A percentile compares a stretch with the other conserved stretches of the same genome.
Evolutionary conservation across 2,888 invertebrate genomes (phyloP).

Genomic region (Epiblema foenella): DNA sequence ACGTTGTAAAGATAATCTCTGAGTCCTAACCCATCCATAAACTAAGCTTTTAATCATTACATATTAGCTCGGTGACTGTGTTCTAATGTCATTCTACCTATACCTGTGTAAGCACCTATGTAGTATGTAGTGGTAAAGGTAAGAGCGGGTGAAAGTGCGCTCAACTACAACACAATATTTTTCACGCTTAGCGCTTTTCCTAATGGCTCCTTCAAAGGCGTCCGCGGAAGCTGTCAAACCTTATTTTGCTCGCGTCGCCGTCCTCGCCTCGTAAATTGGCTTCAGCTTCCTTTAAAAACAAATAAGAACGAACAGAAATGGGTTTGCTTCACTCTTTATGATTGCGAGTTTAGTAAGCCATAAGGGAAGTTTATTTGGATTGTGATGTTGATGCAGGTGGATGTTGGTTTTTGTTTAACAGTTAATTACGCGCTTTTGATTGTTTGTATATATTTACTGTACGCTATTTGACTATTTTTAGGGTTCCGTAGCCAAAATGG

Average conservation of each 20-base stretch:
- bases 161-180: conserved; percentile 50
- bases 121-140: neutral
- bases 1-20: too few relatives aligned
- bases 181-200: conserved; percentile 53
- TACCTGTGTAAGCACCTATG: too few relatives aligned
- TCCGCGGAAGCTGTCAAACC: conserved; percentile 56
- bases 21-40: too few relatives aligned
- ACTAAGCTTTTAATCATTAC: too few relatives aligned
- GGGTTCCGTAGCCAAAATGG: too few relatives aligned
- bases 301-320: conserved; percentile 61
- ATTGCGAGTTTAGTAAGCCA: conserved; percentile 31
- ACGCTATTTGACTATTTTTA: too few relatives aligned
- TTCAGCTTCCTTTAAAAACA: conserved; percentile 53
- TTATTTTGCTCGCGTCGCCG: conserved; percentile 58
- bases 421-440: neutral
- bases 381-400: neutral
- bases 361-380: conserved; percentile 23
- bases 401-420: neutral
- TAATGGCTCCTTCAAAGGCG: conserved; percentile 60
- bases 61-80: too few relatives aligned
- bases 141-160: conserved; percentile 23
- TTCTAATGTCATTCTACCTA: too few relatives aligned
- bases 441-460: too few relatives aligned
- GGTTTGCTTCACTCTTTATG: conserved; percentile 46
- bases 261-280: conserved; percentile 61